Evolutionary conservation across 2,888 invertebrate genomes (phyloP).

Genomic region (Carabus problematicus): DNA sequence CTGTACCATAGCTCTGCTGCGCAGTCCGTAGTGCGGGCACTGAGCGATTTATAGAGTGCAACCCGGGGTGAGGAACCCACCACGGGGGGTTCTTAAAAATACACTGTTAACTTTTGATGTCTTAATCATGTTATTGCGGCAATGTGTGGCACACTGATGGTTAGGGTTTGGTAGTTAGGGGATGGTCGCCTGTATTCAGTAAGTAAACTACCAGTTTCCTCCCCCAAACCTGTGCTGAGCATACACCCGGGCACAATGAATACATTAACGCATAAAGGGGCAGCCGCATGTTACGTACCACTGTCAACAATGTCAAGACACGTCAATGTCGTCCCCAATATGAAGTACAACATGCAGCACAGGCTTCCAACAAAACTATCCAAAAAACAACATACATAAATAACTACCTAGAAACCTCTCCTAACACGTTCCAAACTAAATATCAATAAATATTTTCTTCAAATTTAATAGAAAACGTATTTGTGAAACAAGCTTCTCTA

Average conservation of each 20-base stretch:
- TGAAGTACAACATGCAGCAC: neutral
- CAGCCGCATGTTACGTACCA: constrained; percentile 7
- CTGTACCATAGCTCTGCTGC: constrained; percentile 19
- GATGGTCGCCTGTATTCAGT: too few species aligned
- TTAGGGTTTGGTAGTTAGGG: neutral
- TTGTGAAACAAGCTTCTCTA: too few species aligned
- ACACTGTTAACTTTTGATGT: constrained; percentile 49
- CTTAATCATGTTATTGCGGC: constrained; percentile 48
- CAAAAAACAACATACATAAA: neutral
- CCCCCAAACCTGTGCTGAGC: neutral
- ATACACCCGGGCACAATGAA: constrained; percentile 8
- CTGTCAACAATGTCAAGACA: constrained; percentile 15
- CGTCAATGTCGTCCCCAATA: constrained; percentile 6
- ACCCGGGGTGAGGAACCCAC: constrained; percentile 18
- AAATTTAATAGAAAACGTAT: too few species aligned
- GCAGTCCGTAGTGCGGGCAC: too few species aligned
- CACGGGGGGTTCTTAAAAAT: constrained; percentile 47
- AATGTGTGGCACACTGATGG: constrained; percentile 7
- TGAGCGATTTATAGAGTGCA: constrained; percentile 24
- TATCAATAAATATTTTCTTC: too few species aligned
- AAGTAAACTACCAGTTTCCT: neutral
- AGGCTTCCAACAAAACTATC: neutral
- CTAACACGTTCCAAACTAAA: too few species aligned
- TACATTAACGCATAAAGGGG: constrained; percentile 25
- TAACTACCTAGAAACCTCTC: too few species aligned